Conservation (phyloP, 2,113 vertebrate genomes). For the Bostrychus sinensis region DNA sequence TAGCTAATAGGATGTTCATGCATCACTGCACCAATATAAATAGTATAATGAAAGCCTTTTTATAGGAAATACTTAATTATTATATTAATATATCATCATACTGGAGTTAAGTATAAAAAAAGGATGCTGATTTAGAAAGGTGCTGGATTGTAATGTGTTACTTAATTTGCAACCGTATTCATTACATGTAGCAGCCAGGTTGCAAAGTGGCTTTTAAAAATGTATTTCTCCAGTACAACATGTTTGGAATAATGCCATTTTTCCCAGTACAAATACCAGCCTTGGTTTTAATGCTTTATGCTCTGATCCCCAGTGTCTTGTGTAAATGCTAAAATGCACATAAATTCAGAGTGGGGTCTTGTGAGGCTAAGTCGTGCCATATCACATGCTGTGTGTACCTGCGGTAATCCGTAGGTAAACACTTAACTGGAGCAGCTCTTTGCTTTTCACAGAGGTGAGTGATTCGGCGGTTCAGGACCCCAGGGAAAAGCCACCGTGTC, state of each 20-base stretch:
- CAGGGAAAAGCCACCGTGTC: conserved; percentile 4
- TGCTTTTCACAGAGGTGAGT: conserved; percentile 12
- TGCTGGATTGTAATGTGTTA: no score
- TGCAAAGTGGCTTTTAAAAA: neutral
- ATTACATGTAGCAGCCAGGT: neutral
- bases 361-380: neutral
- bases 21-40: no score
- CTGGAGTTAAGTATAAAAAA: no score
- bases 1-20: no score
- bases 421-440: conserved; percentile 23
- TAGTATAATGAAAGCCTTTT: no score
- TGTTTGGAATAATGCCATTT: neutral
- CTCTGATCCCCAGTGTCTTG: conserved; percentile 5
- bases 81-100: no score
- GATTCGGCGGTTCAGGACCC: conserved; percentile 28
- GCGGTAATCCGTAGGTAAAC: conserved; percentile 36
- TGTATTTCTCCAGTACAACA: neutral
- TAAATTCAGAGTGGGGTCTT: neutral
- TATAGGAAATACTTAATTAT: no score
- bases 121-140: no score
- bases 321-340: conserved; percentile 10
- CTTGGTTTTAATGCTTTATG: neutral
- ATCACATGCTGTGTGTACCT: conserved; percentile 1
- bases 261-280: neutral
- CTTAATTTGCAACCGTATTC: no score